These are phyloP conservation scores for Drosophila parthenogenetica DNA, from an alignment of 2,888 invertebrate species.

Conservation along the genomic window DNA sequence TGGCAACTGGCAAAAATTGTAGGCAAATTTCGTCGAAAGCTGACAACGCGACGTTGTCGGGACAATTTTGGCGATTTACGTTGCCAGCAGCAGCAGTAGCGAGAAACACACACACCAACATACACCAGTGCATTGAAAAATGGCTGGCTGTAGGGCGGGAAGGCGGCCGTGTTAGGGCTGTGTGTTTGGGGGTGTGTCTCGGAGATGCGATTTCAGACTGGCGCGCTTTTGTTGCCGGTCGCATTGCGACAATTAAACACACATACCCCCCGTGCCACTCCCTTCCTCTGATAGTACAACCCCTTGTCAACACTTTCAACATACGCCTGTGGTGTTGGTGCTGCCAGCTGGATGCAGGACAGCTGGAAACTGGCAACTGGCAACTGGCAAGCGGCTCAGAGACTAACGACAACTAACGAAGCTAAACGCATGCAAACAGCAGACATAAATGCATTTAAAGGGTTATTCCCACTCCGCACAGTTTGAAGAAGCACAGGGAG, in stretches of 20 bases:
- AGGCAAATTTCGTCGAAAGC: slow-evolving; percentile 74
- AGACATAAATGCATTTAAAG: slow-evolving; percentile 63
- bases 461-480: slow-evolving; percentile 1
- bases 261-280: neutral
- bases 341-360: slow-evolving; percentile 23
- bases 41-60: slow-evolving; percentile 60
- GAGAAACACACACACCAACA: slow-evolving; percentile 29
- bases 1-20: slow-evolving; percentile 65
- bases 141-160: slow-evolving; percentile 43
- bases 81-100: slow-evolving; percentile 43
- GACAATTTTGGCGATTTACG: slow-evolving; percentile 74
- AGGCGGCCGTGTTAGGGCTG: neutral
- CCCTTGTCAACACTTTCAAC: slow-evolving; percentile 50
- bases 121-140: slow-evolving; percentile 60
- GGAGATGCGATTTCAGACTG: slow-evolving; percentile 46
- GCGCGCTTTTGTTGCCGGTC: slow-evolving; percentile 54
- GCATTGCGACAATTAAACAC: slow-evolving; percentile 78
- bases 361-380: slow-evolving; percentile 24
- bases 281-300: neutral
- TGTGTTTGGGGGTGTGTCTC: slow-evolving; percentile 40
- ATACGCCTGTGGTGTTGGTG: slow-evolving; percentile 9
- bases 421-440: slow-evolving; percentile 74
- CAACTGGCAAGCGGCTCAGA: slow-evolving; percentile 43
- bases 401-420: slow-evolving; percentile 72
- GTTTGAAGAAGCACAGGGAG: neutral